Conservation (phyloP, 2,888 invertebrate species). For the Scaptomyza flava region DNA sequence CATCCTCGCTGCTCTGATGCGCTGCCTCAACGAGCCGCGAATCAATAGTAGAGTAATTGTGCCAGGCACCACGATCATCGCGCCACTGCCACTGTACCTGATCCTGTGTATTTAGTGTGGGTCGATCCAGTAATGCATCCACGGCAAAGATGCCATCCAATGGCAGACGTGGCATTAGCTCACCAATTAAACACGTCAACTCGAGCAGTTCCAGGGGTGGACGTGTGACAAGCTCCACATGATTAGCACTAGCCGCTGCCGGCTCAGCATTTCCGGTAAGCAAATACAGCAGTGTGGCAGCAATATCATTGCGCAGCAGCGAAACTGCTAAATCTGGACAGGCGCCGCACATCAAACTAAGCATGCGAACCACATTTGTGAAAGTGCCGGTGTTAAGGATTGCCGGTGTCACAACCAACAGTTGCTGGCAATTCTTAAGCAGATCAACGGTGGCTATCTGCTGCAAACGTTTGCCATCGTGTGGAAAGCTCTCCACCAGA, state of each 20-base stretch:
- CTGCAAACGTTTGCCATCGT: conserved; percentile 94
- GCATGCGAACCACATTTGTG: conserved; percentile 97
- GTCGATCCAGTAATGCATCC: conserved; percentile 93
- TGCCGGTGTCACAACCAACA: conserved; percentile 97
- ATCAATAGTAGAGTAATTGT: conserved; percentile 96
- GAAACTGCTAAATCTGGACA: conserved; percentile 97
- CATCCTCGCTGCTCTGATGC: conserved; percentile 96
- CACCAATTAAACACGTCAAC: conserved; percentile 98
- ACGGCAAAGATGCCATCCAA: conserved; percentile 98
- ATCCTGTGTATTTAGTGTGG: conserved; percentile 88
- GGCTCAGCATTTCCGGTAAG: conserved; percentile 93
- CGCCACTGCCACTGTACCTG: conserved; percentile 98
- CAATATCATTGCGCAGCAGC: conserved; percentile 96
- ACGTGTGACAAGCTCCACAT: conserved; percentile 94
- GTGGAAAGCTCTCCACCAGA: conserved; percentile 97
- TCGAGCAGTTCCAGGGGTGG: conserved; percentile 98
- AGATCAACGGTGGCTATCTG: conserved; percentile 96
- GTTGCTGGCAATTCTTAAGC: conserved; percentile 95
- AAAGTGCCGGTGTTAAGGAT: conserved; percentile 97
- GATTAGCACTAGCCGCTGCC: conserved; percentile 78
- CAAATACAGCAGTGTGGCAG: conserved; percentile 96
- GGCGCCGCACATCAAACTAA: conserved; percentile 97
- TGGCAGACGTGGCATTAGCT: conserved; percentile 98
- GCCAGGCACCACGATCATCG: conserved; percentile 96
- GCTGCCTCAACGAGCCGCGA: conserved; percentile 97